Evolutionary conservation across 2,888 invertebrate species (phyloP), one percentile per base, ranked within the genome.

Genomic region (Papilio gigon): DNA sequence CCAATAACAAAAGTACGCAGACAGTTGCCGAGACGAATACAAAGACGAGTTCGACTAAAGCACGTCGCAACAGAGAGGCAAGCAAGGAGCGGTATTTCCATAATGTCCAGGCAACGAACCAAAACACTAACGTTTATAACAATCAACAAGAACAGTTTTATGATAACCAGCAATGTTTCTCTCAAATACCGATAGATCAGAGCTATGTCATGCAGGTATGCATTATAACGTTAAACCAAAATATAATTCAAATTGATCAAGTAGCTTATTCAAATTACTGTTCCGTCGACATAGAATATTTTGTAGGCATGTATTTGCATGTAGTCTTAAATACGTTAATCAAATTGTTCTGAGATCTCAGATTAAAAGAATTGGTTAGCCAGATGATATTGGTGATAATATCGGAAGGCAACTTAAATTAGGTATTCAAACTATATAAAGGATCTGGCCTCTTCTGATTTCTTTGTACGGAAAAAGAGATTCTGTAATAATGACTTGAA

Each of bases 81-180:
- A 14, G 4, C 1, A 50, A 50, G 12, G 47, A 50, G 11, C 44
- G 44, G 9, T 3, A 20, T 22, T 44, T 1, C 11, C 20, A 44
- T 20, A 44, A 44, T 44, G 2, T 9, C 22, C 4, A 50, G 4
- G 12, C 6, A 25, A 25, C 47, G 0, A 50, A 25, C 25, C 47
- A 50, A 50, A 14, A 25, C 22, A 12, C 25, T 2, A 50, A 25
- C 25, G 25, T 22, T 25, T 25, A 14, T 5, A 22, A 47, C 44
- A 50, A 25, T 50, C 47, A 50, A 25, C 22, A 50, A 25, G 25
- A 25, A 50, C 25, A 22, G 14, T 50, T 50, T 25, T 50, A 50
- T 25, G 25, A 50, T 1, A 50, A 14, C 25, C 47, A 25, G 14
- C 12, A 50, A 25, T 5, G 12, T 1, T 50, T 2, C 12, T 8